Conservation (phyloP, 1,140 invertebrate genomes). For the Brachionus rubens region DNA sequence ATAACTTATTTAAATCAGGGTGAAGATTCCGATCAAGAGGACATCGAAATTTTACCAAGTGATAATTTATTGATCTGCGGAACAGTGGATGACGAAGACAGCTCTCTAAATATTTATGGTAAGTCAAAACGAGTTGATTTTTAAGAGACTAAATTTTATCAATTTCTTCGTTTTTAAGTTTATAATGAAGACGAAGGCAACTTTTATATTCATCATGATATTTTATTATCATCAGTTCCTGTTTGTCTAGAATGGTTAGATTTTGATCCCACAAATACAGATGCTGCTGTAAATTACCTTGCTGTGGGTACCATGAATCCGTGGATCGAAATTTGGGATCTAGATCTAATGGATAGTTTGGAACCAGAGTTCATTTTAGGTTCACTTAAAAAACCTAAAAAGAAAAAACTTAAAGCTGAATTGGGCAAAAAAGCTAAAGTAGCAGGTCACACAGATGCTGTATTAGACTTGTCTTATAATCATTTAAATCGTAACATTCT, state of each 20-base stretch:
- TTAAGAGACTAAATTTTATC: not conserved
- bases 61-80: slow-evolving; percentile 39
- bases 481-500: slow-evolving; percentile 17
- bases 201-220: slow-evolving; percentile 45
- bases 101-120: slow-evolving; percentile 35
- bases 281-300: slow-evolving; percentile 22
- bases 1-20: too few species aligned
- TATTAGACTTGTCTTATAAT: slow-evolving; percentile 13
- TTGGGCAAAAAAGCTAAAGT: not conserved
- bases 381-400: slow-evolving; percentile 29
- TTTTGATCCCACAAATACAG: slow-evolving; percentile 12
- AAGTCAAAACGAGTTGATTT: not conserved
- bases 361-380: slow-evolving; percentile 17
- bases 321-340: slow-evolving; percentile 39
- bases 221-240: slow-evolving; percentile 15
- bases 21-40: slow-evolving; percentile 41
- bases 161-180: not conserved
- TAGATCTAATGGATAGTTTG: slow-evolving; percentile 37
- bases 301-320: slow-evolving; percentile 43
- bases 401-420: slow-evolving; percentile 26
- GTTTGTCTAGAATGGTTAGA: slow-evolving; percentile 41
- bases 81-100: slow-evolving; percentile 32
- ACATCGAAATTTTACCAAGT: slow-evolving; percentile 15
- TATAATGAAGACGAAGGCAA: slow-evolving; percentile 43
- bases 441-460: slow-evolving; percentile 28